Evolutionary conservation across 2,113 vertebrate genomes (phyloP).

Genomic region (Pseudopipra pipra): DNA sequence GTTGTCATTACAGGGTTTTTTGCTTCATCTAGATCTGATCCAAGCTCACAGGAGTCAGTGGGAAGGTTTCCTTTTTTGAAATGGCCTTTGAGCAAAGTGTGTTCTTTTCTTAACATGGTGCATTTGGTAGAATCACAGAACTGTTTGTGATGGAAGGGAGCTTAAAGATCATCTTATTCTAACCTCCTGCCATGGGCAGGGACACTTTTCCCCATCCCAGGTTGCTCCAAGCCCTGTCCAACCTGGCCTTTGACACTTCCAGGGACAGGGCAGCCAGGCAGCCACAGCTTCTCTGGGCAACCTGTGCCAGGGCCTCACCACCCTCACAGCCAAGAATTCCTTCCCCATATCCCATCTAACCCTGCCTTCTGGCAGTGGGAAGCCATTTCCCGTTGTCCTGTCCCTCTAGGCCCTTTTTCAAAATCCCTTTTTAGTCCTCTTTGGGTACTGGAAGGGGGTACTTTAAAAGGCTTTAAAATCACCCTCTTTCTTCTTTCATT

Average conservation of each 20-base stretch:
- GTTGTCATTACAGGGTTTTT: neutral
- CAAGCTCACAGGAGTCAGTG: neutral
- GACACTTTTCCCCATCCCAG: neutral
- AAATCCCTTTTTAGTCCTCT: neutral
- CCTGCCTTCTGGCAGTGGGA: neutral
- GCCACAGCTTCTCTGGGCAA: neutral
- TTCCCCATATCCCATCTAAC: fast-evolving
- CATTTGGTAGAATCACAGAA: neutral
- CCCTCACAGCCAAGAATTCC: fast-evolving
- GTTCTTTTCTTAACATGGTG: neutral
- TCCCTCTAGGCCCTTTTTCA: neutral
- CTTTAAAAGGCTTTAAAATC: neutral
- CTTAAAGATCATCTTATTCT: neutral
- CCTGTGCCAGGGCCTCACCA: neutral
- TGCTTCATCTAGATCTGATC: neutral
- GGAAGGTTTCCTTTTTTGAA: neutral
- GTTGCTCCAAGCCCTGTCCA: fast-evolving
- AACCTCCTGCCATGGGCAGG: neutral
- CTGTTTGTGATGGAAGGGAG: neutral
- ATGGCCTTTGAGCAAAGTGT: neutral
- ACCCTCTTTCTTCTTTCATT: neutral
- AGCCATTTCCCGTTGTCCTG: neutral
- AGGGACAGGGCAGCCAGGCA: neutral
- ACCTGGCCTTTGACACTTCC: fast-evolving
- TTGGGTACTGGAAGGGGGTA: neutral